Conservation (phyloP, 2,888 invertebrate genomes). For the Chymomyza fuscimana region DNA sequence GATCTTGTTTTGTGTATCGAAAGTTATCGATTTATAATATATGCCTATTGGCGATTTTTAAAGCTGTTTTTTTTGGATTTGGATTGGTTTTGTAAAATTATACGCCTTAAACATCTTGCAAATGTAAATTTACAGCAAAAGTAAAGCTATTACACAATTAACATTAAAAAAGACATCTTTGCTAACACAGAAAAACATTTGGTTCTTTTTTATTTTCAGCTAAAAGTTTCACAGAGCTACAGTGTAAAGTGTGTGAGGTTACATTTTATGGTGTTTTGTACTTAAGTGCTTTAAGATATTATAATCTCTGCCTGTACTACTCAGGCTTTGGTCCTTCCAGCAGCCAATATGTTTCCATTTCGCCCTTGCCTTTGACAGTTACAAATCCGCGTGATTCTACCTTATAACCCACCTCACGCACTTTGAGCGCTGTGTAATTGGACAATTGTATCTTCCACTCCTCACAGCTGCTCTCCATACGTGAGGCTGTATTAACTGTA, state of each 20-base stretch:
- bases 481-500: slow-evolving; percentile 93
- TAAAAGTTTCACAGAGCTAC: not conserved
- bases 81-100: no score
- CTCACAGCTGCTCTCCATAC: slow-evolving; percentile 88
- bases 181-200: not conserved
- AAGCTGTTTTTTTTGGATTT: not conserved
- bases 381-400: slow-evolving; percentile 87
- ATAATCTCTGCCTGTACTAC: not conserved
- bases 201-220: not conserved
- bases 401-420: slow-evolving; percentile 84
- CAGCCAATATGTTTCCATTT: slow-evolving; percentile 92
- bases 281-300: not conserved
- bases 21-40: not conserved
- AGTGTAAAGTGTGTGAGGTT: not conserved
- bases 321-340: slow-evolving; percentile 81
- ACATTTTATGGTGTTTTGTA: not conserved
- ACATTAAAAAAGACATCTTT: not conserved
- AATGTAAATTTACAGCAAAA: no score
- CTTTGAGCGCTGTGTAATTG: slow-evolving; percentile 84
- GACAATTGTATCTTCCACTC: slow-evolving; percentile 89
- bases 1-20: not conserved
- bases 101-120: no score
- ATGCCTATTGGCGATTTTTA: not conserved
- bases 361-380: slow-evolving; percentile 92
- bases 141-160: no score